Conservation (phyloP, 2,888 invertebrate genomes). For the Epistrophella euchroma region DNA sequence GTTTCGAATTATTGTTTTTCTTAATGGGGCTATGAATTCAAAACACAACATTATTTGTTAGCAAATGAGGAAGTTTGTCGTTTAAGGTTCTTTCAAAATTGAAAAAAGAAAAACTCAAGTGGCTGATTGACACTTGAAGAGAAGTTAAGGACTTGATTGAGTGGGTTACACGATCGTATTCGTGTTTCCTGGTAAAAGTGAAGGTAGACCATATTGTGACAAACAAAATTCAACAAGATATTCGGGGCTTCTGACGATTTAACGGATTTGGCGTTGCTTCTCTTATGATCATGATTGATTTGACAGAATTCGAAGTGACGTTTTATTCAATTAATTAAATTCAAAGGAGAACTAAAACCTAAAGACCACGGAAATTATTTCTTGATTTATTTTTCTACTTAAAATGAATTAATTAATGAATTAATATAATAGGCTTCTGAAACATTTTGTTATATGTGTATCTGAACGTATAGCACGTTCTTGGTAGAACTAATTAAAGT, state of each 20-base stretch:
- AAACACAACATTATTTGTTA: not conserved
- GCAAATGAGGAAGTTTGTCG: slow-evolving; percentile 18
- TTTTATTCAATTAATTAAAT: not conserved
- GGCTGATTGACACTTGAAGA: slow-evolving; percentile 4
- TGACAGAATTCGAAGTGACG: not conserved
- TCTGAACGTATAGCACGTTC: not conserved
- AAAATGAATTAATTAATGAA: not conserved
- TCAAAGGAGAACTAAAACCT: not conserved
- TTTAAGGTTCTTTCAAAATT: not conserved
- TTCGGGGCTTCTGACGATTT: not conserved
- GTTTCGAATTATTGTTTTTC: not conserved
- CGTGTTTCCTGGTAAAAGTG: not conserved
- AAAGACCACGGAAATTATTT: not conserved
- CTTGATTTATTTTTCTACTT: slow-evolving; percentile 5
- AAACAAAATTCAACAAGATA: not conserved
- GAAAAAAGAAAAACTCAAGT: slow-evolving; percentile 2
- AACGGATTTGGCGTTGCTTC: too few relatives aligned
- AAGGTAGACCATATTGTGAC: not conserved
- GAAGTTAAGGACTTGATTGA: slow-evolving; percentile 12
- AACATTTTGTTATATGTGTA: not conserved
- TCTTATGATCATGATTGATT: not conserved
- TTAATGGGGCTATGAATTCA: slow-evolving; percentile 12
- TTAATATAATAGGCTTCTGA: not conserved
- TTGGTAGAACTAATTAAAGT: slow-evolving; percentile 1
- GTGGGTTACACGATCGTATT: not conserved